Conservation (phyloP, 2,888 invertebrate species). For the Meliscaeva auricollis region DNA sequence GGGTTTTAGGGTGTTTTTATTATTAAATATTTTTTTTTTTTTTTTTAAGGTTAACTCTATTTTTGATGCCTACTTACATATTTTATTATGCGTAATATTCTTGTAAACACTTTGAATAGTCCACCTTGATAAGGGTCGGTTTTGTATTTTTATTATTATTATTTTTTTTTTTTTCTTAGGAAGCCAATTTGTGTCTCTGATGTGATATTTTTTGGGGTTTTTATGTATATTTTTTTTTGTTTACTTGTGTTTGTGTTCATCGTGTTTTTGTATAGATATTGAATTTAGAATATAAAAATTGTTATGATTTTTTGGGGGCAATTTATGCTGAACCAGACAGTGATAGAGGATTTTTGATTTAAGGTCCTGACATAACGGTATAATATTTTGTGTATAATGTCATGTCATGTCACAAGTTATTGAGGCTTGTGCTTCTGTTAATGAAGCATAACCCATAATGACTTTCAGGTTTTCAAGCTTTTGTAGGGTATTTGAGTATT, state of each 20-base stretch:
- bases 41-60: constrained; percentile 10
- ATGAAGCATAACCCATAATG: constrained; percentile 3
- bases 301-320: constrained; percentile 7
- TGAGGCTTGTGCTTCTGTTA: neutral
- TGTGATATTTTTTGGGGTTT: neutral
- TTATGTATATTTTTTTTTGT: neutral
- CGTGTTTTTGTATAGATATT: neutral
- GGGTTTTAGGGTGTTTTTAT: neutral
- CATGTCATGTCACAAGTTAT: constrained; percentile 32
- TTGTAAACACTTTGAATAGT: constrained; percentile 35
- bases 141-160: too few relatives aligned
- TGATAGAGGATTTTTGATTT: constrained; percentile 35
- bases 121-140: constrained; percentile 39
- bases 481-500: too few relatives aligned
- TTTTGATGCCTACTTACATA: constrained; percentile 16
- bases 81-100: constrained; percentile 22
- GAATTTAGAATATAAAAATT: constrained; percentile 16
- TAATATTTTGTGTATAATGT: constrained; percentile 15
- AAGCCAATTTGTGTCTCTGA: constrained; percentile 1
- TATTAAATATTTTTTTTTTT: neutral
- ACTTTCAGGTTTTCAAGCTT: neutral
- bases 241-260: neutral
- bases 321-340: constrained; percentile 27
- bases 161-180: neutral
- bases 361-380: constrained; percentile 1